These are phyloP conservation scores for Vollenhovia emeryi DNA, from an alignment of 1,140 invertebrate species.

Conservation along the genomic window DNA sequence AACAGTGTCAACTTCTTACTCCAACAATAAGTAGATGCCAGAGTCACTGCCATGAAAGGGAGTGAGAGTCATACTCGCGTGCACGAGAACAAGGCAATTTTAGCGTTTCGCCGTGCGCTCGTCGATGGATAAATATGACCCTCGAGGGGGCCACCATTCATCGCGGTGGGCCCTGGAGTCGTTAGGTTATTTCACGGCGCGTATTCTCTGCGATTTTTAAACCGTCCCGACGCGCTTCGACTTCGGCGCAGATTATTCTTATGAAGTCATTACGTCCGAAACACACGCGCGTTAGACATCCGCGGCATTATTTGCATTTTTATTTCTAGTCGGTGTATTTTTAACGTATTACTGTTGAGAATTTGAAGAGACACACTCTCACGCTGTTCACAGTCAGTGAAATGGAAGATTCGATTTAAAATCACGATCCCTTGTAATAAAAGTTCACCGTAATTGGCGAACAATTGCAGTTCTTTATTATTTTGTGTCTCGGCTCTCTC, in stretches of 20 bases:
- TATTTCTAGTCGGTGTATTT: background rate
- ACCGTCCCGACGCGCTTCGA: background rate
- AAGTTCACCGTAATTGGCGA: background rate
- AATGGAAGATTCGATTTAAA: background rate
- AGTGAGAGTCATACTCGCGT: constrained; percentile 15
- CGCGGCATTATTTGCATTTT: background rate
- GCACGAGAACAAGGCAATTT: constrained; percentile 60
- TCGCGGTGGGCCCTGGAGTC: constrained; percentile 25
- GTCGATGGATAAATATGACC: constrained; percentile 57
- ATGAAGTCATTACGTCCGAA: constrained; percentile 40
- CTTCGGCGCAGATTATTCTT: constrained; percentile 39
- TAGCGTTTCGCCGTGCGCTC: constrained; percentile 50
- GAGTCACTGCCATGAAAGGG: background rate
- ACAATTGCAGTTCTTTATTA: background rate
- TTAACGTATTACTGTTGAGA: background rate
- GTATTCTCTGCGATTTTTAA: constrained; percentile 49
- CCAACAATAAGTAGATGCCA: constrained; percentile 6
- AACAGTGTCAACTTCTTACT: background rate
- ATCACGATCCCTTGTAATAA: background rate
- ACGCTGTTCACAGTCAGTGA: background rate
- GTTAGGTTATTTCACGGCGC: constrained; percentile 47
- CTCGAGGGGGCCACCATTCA: constrained; percentile 47
- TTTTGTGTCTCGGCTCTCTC: background rate
- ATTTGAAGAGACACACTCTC: background rate
- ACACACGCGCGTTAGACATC: background rate